A percentile compares a stretch with the other conserved stretches of the same genome.
These are phyloP conservation scores for Tapirus terrestris DNA, from an alignment of 2,113 vertebrate species.

Conservation along the genomic window DNA sequence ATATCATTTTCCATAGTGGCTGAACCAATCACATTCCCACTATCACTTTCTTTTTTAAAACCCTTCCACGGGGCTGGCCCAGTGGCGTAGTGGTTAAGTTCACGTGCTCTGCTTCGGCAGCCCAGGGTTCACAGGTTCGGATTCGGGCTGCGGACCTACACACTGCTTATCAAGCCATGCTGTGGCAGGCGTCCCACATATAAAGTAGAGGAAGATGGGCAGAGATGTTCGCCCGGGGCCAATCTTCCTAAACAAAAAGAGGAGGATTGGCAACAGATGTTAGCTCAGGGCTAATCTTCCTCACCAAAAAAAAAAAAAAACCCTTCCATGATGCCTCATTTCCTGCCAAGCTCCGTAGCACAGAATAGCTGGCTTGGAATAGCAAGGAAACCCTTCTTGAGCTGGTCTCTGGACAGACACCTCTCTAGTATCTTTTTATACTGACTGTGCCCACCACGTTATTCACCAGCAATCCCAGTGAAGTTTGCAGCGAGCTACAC, in stretches of 20 bases:
- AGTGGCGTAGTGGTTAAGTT: too few relatives aligned
- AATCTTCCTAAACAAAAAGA: too few relatives aligned
- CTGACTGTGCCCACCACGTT: background rate
- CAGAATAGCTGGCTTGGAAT: background rate
- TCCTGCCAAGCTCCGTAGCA: background rate
- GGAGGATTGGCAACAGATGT: too few relatives aligned
- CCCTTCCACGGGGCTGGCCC: background rate
- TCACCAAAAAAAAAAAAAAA: background rate
- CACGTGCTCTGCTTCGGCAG: too few relatives aligned
- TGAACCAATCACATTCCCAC: background rate
- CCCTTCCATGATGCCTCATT: background rate
- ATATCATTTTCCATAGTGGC: background rate
- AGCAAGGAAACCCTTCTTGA: background rate
- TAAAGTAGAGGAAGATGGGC: too few relatives aligned
- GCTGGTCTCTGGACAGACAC: background rate
- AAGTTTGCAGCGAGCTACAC: background rate
- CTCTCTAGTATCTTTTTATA: slow-evolving; percentile 29
- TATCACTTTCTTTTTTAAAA: background rate
- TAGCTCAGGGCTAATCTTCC: too few relatives aligned
- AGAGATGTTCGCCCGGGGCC: too few relatives aligned
- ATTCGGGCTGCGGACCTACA: too few relatives aligned
- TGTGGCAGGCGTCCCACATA: too few relatives aligned
- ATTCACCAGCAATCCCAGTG: background rate
- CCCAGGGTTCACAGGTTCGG: too few relatives aligned
- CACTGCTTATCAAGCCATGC: too few relatives aligned